Conservation (phyloP, 23 tunicate species). For the Styela clava region DNA sequence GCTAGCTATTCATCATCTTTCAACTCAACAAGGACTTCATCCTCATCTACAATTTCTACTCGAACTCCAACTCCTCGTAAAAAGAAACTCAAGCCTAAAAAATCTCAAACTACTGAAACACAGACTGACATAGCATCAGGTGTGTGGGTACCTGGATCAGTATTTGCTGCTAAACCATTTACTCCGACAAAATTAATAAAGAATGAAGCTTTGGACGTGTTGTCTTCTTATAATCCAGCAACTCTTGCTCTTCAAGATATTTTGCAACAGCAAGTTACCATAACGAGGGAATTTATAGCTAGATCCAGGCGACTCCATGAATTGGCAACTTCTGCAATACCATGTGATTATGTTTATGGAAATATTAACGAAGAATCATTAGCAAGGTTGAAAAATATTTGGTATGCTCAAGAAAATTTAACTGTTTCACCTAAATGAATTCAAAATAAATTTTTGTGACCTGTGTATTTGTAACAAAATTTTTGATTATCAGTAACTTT, state of each 20-base stretch:
- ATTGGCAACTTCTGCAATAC: constrained; percentile 37
- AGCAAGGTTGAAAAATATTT: constrained; percentile 23
- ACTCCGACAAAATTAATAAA: constrained; percentile 36
- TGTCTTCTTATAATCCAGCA: constrained; percentile 74
- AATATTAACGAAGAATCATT: constrained; percentile 50
- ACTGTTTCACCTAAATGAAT: too few species aligned
- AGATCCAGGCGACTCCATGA: constrained; percentile 55
- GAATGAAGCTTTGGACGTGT: constrained; percentile 54
- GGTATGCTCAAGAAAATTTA: constrained; percentile 16
- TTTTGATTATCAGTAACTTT: too few species aligned
- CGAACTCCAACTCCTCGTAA: background rate
- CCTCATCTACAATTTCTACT: background rate
- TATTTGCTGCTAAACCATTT: background rate
- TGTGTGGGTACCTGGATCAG: constrained; percentile 19
- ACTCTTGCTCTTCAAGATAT: constrained; percentile 78
- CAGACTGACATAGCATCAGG: constrained; percentile 9
- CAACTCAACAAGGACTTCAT: background rate
- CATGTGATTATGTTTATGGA: constrained; percentile 61
- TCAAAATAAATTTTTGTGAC: too few species aligned
- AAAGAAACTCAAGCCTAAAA: background rate
- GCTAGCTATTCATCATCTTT: background rate
- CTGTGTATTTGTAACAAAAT: too few species aligned
- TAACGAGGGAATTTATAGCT: constrained; percentile 69
- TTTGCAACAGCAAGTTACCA: constrained; percentile 56
- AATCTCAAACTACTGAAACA: constrained; percentile 5